phyloP scores from a whole-genome alignment of 2,797 vertebrate species.

The Taenioides sp. region DNA sequence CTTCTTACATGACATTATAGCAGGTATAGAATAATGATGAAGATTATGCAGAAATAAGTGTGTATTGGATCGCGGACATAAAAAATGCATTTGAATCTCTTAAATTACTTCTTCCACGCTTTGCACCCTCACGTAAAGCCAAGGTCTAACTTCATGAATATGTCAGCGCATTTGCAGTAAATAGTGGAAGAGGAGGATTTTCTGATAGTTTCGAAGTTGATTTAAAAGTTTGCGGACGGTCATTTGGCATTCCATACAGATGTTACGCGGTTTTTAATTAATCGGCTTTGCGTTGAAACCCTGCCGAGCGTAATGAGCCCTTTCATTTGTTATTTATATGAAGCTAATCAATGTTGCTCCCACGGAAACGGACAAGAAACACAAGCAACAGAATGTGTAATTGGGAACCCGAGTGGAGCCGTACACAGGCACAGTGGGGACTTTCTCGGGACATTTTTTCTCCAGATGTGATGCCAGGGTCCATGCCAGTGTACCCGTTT shows the following conservation, averaged over 20 bases:
- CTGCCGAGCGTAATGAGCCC: constrained; percentile 5
- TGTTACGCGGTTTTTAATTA: constrained; percentile 14
- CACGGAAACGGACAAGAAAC: constrained; percentile 8
- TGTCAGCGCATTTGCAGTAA: constrained; percentile 40
- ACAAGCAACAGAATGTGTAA: constrained; percentile 1
- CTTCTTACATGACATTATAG: constrained; percentile 55
- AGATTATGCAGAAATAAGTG: constrained; percentile 73
- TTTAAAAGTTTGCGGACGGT: constrained; percentile 21
- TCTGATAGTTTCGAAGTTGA: constrained; percentile 25
- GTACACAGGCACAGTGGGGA: neutral
- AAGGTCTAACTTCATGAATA: constrained; percentile 62
- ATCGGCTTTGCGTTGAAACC: constrained; percentile 7
- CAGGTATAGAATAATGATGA: constrained; percentile 73
- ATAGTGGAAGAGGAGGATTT: constrained; percentile 30
- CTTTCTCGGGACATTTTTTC: neutral
- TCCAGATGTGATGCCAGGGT: neutral
- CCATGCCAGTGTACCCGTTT: too few species aligned
- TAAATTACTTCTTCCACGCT: constrained; percentile 62
- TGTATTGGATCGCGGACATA: constrained; percentile 68
- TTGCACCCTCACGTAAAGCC: constrained; percentile 42
- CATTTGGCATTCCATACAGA: constrained; percentile 17
- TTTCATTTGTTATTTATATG: constrained; percentile 16
- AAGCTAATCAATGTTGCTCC: constrained; percentile 18
- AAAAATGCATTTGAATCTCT: constrained; percentile 68
- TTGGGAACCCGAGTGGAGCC: neutral